Evolutionary conservation across 2,888 invertebrate species (phyloP).

Genomic region (Tridacna gigas): DNA sequence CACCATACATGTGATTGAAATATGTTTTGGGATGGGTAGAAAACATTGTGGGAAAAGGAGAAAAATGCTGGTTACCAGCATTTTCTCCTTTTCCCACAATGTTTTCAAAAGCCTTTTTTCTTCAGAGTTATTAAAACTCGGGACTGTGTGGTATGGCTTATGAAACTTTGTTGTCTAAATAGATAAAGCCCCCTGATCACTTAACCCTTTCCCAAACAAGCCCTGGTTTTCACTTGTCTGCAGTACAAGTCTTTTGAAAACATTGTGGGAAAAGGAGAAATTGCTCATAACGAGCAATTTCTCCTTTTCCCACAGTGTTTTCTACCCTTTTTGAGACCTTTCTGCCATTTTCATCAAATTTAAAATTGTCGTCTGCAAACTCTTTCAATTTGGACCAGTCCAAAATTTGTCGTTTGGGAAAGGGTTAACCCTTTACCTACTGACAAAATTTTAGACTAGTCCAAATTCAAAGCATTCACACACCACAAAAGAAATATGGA

Average conservation of each 20-base stretch:
- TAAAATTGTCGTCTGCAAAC: neutral
- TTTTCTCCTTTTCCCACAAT: neutral
- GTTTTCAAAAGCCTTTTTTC: neutral
- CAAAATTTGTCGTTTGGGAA: too few relatives aligned
- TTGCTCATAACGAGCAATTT: neutral
- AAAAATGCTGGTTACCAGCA: neutral
- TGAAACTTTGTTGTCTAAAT: neutral
- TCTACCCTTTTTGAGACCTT: neutral
- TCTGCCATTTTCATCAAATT: neutral
- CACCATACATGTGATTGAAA: too few relatives aligned
- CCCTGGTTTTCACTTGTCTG: neutral
- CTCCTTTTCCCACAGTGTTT: neutral
- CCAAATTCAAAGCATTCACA: too few relatives aligned
- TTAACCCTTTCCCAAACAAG: slow-evolving; percentile 1
- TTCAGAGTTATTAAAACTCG: too few relatives aligned
- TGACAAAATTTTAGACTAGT: too few relatives aligned
- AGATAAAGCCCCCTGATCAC: neutral
- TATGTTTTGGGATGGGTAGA: neutral
- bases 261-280: slow-evolving; percentile 11
- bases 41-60: slow-evolving; percentile 10
- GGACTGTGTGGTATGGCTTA: neutral
- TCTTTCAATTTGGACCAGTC: neutral
- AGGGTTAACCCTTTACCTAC: too few relatives aligned
- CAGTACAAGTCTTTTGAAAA: neutral
- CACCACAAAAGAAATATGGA: too few relatives aligned